Evolutionary conservation across 2,888 invertebrate genomes (phyloP).

Genomic region (Anagyrus pseudococci): DNA sequence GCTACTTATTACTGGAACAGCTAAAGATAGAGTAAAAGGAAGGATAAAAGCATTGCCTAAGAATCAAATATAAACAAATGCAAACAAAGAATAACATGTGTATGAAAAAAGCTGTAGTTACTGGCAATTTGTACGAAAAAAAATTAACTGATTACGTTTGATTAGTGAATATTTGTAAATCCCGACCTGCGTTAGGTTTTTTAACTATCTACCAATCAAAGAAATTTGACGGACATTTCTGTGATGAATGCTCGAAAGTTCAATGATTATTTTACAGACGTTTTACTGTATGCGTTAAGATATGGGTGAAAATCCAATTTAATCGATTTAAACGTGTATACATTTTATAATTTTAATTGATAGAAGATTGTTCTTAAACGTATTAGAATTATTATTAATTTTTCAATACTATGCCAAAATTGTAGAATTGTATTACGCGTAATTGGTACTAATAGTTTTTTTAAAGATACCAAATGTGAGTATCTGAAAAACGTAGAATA

Average conservation of each 20-base stretch:
- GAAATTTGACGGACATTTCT: conserved; percentile 20
- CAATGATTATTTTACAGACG: conserved; percentile 18
- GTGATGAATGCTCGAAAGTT: conserved; percentile 29
- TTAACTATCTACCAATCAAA: neutral
- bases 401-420: no score
- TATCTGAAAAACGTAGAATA: no score
- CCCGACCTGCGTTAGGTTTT: neutral
- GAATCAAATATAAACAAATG: conserved; percentile 46
- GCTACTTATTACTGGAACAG: conserved; percentile 20
- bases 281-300: neutral
- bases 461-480: no score
- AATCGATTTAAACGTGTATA: no score
- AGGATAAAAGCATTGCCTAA: conserved; percentile 39
- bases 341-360: no score
- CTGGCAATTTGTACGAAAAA: neutral
- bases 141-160: neutral
- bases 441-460: no score
- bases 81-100: conserved; percentile 40
- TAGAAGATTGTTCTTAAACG: no score
- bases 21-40: conserved; percentile 10
- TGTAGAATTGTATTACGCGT: no score
- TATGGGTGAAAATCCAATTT: conserved; percentile 1
- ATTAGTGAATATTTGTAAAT: neutral
- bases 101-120: neutral
- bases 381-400: no score